Evolutionary conservation across 2,888 invertebrate species (phyloP).

Genomic region (Tiliacea aurago): DNA sequence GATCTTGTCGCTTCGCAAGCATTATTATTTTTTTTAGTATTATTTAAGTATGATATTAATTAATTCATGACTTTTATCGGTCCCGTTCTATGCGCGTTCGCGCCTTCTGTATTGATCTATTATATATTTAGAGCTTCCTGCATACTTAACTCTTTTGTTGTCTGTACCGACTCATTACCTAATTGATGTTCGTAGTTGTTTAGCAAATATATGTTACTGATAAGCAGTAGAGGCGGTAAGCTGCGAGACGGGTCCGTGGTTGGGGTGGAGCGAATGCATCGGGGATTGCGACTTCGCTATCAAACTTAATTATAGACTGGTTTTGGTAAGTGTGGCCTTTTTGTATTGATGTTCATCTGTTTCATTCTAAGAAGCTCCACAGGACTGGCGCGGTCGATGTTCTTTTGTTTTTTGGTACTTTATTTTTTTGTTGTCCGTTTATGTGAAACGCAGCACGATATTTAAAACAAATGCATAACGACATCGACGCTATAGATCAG

Average conservation of each 20-base stretch:
- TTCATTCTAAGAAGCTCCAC: background rate
- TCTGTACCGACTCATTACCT: conserved; percentile 7
- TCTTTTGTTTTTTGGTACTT: conserved; percentile 1
- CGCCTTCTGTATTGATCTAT: background rate
- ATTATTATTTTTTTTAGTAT: too few relatives aligned
- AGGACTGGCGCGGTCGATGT: background rate
- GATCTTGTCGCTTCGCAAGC: background rate
- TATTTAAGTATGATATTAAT: too few relatives aligned
- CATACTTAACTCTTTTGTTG: conserved; percentile 3
- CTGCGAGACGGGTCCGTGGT: conserved; percentile 83
- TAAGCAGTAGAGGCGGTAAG: conserved; percentile 72
- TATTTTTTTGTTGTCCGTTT: background rate
- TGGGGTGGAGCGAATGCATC: conserved; percentile 85
- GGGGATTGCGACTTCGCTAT: conserved; percentile 83
- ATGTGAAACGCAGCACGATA: background rate
- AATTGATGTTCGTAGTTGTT: conserved; percentile 47
- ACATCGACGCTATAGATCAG: background rate
- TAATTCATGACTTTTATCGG: background rate
- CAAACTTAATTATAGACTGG: conserved; percentile 84
- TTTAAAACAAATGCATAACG: background rate
- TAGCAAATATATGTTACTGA: conserved; percentile 57
- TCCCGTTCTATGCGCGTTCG: too few relatives aligned
- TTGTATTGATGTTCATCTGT: conserved; percentile 11
- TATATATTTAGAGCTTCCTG: background rate
- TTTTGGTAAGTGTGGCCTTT: conserved; percentile 75